phyloP scores from a whole-genome alignment of 37 sponge, comb jelly and placozoan genomes.

The Dysidea cf. avara region DNA sequence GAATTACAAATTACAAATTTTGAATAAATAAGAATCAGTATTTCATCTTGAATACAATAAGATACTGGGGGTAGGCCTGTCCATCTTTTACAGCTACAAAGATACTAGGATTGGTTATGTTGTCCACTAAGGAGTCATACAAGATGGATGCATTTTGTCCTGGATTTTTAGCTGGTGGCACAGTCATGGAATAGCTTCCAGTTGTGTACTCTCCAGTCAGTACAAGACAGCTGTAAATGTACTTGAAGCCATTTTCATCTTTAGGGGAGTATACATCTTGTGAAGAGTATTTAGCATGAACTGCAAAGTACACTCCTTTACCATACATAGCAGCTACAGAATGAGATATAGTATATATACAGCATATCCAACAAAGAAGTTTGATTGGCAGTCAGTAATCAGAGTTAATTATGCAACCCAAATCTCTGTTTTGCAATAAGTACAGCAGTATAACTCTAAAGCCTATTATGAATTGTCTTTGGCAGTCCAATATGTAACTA shows the following conservation, averaged over 20 bases:
- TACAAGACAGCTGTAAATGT: constrained; percentile 46
- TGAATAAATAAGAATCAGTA: too few species aligned
- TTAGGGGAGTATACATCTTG: constrained; percentile 36
- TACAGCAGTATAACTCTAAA: too few species aligned
- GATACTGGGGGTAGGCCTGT: constrained; percentile 74
- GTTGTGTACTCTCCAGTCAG: constrained; percentile 44
- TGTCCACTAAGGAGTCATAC: constrained; percentile 65
- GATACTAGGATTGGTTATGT: constrained; percentile 45
- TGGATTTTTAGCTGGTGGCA: constrained; percentile 35
- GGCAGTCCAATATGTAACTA: too few species aligned
- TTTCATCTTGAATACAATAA: constrained; percentile 51
- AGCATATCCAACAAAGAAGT: too few species aligned
- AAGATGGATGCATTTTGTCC: constrained; percentile 19
- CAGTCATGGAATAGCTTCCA: constrained; percentile 26
- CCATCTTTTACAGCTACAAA: constrained; percentile 64
- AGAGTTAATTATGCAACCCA: too few species aligned
- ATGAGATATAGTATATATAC: not conserved
- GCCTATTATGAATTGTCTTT: too few species aligned
- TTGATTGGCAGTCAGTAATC: too few species aligned
- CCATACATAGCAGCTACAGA: constrained; percentile 53
- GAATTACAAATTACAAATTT: too few species aligned
- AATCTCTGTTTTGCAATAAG: too few species aligned
- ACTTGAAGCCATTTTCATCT: constrained; percentile 29
- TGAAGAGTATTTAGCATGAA: constrained; percentile 33
- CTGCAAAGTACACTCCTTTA: constrained; percentile 62